Conservation (phyloP, 1,140 invertebrate species). For the Anthonomus grandis region DNA sequence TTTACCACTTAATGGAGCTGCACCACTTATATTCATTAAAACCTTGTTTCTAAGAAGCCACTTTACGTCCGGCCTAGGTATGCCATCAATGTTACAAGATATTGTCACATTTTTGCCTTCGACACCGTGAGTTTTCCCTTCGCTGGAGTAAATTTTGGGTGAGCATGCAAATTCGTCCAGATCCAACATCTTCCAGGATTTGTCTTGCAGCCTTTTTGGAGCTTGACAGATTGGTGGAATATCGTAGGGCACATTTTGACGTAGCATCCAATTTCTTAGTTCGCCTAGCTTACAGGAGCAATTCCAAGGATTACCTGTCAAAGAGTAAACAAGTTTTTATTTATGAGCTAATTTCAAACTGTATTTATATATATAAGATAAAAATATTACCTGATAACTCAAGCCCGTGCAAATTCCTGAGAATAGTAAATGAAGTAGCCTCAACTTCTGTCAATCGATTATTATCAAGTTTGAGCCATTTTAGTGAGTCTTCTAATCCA, state of each 20-base stretch:
- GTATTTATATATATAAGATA: no score
- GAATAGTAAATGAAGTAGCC: conserved; percentile 60
- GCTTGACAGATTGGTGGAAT: conserved; percentile 64
- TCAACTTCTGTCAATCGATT: conserved; percentile 67
- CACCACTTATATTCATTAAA: conserved; percentile 52
- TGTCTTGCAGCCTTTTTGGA: conserved; percentile 59
- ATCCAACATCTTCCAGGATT: conserved; percentile 70
- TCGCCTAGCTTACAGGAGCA: conserved; percentile 74
- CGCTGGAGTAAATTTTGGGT: conserved; percentile 60
- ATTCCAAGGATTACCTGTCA: conserved; percentile 80
- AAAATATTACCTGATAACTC: conserved; percentile 68
- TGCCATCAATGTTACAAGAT: conserved; percentile 65
- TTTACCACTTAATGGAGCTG: conserved; percentile 43
- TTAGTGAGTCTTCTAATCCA: conserved; percentile 65
- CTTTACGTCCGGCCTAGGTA: conserved; percentile 62
- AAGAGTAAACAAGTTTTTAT: no score
- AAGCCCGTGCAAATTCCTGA: conserved; percentile 68
- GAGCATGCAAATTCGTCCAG: conserved; percentile 78
- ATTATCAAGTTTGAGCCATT: conserved; percentile 72
- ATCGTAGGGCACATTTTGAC: conserved; percentile 69
- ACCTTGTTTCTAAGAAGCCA: conserved; percentile 55
- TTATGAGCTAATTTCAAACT: no score
- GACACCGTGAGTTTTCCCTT: conserved; percentile 54
- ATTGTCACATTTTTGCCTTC: conserved; percentile 73
- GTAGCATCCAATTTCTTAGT: conserved; percentile 72